These are phyloP conservation scores for Turritopsis rubra DNA, from an alignment of 30 jellyfish, hydroid and myxozoan species.

Conservation along the genomic window DNA sequence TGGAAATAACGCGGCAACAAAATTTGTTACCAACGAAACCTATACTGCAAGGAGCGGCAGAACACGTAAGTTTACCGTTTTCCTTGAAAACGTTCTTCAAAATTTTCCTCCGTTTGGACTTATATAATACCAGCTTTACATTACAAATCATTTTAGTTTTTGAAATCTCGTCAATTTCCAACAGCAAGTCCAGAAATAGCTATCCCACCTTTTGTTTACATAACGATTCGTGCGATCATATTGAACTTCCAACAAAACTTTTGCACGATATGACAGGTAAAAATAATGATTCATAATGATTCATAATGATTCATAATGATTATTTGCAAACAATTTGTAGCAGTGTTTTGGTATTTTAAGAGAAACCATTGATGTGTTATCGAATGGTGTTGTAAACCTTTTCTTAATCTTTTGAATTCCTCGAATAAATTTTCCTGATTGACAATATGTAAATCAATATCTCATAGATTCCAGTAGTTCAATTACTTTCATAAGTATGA, in stretches of 20 bases:
- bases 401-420: too few species aligned
- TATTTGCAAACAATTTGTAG: too few species aligned
- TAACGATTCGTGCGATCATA: background rate
- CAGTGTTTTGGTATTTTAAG: background rate
- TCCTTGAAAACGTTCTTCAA: too few species aligned
- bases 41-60: background rate
- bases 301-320: too few species aligned
- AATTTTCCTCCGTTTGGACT: too few species aligned
- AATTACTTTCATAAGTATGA: background rate
- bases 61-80: background rate
- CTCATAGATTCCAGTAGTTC: constrained; percentile 1
- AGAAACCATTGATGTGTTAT: too few species aligned
- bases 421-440: too few species aligned
- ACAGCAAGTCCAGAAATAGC: background rate
- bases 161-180: background rate
- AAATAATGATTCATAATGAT: too few species aligned
- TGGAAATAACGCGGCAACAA: background rate
- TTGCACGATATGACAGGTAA: background rate
- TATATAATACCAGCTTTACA: too few species aligned
- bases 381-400: too few species aligned
- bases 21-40: background rate
- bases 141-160: background rate
- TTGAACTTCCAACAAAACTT: background rate
- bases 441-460: background rate
- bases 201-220: background rate